These are phyloP conservation scores for Nothoprocta perdicaria DNA, from an alignment of 2,113 vertebrate species.

Conservation along the genomic window DNA sequence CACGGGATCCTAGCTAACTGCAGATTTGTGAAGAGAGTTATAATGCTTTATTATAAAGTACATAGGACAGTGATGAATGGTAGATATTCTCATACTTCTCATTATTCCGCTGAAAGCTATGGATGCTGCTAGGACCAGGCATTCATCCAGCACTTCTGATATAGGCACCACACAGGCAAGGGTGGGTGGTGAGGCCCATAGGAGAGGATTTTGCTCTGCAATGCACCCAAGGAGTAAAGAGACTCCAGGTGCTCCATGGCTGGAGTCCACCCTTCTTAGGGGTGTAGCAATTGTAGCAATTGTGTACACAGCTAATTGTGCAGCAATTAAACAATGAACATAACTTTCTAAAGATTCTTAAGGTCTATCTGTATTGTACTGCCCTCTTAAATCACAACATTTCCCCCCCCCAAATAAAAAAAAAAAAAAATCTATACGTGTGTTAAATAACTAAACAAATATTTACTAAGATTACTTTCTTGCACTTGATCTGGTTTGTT, in stretches of 20 bases:
- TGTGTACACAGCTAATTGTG: too few species aligned
- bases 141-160: neutral
- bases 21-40: neutral
- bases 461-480: fast-evolving
- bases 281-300: too few species aligned
- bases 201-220: too few species aligned
- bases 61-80: neutral
- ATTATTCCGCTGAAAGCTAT: neutral
- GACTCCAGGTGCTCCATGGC: too few species aligned
- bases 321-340: neutral
- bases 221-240: too few species aligned
- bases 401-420: neutral
- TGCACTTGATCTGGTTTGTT: neutral
- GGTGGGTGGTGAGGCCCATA: too few species aligned
- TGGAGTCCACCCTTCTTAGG: too few species aligned
- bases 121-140: neutral
- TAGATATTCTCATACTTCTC: fast-evolving
- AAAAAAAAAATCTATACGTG: neutral
- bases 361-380: neutral
- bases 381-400: fast-evolving
- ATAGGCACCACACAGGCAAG: too few species aligned
- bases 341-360: neutral
- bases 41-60: neutral
- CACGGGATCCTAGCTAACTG: neutral
- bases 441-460: neutral